These are phyloP conservation scores for Scopus umbretta DNA, from an alignment of 2,113 vertebrate species.

Conservation along the genomic window DNA sequence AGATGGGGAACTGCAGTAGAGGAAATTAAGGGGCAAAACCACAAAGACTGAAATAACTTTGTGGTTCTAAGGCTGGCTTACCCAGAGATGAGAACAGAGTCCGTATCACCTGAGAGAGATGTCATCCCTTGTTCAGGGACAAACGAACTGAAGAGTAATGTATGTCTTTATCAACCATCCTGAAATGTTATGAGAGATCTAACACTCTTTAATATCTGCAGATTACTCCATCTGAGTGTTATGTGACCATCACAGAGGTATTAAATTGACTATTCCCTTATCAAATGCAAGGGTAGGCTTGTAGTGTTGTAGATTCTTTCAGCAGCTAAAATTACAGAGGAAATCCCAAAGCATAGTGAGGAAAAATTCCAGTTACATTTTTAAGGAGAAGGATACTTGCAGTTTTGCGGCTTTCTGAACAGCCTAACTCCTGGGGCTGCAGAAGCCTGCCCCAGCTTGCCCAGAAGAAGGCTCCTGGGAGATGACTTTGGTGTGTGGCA, in stretches of 20 bases:
- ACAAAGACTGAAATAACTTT: background rate
- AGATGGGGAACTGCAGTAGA: background rate
- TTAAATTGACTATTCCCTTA: background rate
- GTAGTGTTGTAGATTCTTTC: background rate
- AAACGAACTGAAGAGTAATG: fast-evolving
- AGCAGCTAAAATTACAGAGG: background rate
- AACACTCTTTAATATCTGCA: background rate
- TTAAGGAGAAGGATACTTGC: background rate
- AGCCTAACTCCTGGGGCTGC: background rate
- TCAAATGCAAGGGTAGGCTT: background rate
- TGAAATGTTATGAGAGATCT: background rate
- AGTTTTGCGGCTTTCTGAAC: background rate
- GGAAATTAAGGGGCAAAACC: background rate
- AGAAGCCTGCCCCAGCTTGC: background rate
- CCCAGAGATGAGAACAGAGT: background rate
- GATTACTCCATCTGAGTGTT: background rate
- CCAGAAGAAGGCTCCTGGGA: background rate
- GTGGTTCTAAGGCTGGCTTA: background rate
- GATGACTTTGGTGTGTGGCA: background rate
- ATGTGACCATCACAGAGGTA: background rate
- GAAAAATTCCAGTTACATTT: background rate
- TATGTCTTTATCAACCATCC: background rate
- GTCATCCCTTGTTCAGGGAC: fast-evolving
- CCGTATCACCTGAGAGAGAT: background rate
- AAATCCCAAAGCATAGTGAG: background rate